phyloP scores from a whole-genome alignment of 2,797 vertebrate genomes.

The Uromys caudimaculatus region DNA sequence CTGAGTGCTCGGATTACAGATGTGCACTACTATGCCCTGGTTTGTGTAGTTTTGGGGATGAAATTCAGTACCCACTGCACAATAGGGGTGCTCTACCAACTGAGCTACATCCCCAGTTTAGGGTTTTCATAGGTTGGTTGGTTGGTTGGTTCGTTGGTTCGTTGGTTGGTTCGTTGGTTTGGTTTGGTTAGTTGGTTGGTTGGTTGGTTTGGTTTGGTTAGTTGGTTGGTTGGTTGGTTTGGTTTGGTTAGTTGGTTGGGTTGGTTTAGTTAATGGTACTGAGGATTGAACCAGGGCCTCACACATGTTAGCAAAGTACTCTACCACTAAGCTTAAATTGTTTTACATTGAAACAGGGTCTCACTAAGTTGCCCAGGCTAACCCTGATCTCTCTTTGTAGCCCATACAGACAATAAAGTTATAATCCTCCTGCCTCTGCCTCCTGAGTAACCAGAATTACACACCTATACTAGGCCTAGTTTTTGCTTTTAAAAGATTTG shows the following conservation, averaged over 20 bases:
- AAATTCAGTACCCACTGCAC: too few relatives aligned
- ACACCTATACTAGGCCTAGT: not conserved
- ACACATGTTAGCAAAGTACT: not conserved
- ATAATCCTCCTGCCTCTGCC: not conserved
- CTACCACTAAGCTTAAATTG: not conserved
- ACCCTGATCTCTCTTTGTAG: not conserved
- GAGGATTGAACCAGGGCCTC: not conserved
- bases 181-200: not conserved
- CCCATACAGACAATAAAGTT: not conserved
- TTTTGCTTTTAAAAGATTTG: not conserved
- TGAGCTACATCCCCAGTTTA: not conserved
- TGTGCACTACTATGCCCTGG: too few relatives aligned
- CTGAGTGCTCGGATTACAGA: not conserved
- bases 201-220: not conserved
- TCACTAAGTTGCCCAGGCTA: not conserved
- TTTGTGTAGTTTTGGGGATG: not conserved
- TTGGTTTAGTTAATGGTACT: not conserved
- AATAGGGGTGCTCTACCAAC: not conserved
- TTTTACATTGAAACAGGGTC: not conserved
- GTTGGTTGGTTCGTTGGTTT: not conserved
- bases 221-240: not conserved
- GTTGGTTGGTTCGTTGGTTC: not conserved
- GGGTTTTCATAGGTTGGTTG: not conserved
- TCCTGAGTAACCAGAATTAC: not conserved
- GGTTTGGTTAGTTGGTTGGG: not conserved